A percentile compares a stretch with the other conserved stretches of the same genome.
Evolutionary conservation across 2,113 vertebrate genomes (phyloP).

Genomic region (Heptranchias perlo): DNA sequence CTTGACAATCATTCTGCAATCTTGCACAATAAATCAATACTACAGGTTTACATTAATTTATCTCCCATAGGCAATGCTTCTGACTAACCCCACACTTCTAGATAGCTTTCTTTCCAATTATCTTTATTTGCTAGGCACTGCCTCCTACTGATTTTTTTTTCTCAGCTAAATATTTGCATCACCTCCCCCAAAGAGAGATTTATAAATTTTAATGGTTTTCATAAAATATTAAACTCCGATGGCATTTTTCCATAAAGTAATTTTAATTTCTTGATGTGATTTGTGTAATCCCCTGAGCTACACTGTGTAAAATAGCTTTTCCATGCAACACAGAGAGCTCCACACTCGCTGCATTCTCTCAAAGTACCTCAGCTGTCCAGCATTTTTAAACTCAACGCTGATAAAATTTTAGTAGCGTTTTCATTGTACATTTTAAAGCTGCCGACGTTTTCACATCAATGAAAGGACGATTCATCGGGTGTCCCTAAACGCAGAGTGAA

Average conservation of each 20-base stretch:
- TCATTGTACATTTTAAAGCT: neutral
- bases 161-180: neutral
- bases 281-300: slow-evolving; percentile 2
- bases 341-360: neutral
- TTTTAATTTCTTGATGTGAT: slow-evolving; percentile 31
- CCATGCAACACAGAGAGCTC: neutral
- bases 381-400: neutral
- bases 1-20: neutral
- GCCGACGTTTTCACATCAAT: neutral
- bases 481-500: neutral
- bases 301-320: slow-evolving; percentile 24
- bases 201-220: slow-evolving; percentile 24
- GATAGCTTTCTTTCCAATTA: neutral
- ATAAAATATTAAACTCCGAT: slow-evolving; percentile 30
- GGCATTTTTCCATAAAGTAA: neutral
- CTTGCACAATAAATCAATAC: neutral
- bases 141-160: neutral
- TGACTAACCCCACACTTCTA: slow-evolving; percentile 1
- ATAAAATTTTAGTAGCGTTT: neutral
- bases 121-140: neutral
- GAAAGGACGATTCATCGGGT: neutral
- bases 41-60: neutral
- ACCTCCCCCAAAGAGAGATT: neutral
- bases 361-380: neutral
- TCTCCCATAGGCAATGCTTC: neutral